Conservation (phyloP, 2,797 vertebrate species). For the Alectoris magna region DNA sequence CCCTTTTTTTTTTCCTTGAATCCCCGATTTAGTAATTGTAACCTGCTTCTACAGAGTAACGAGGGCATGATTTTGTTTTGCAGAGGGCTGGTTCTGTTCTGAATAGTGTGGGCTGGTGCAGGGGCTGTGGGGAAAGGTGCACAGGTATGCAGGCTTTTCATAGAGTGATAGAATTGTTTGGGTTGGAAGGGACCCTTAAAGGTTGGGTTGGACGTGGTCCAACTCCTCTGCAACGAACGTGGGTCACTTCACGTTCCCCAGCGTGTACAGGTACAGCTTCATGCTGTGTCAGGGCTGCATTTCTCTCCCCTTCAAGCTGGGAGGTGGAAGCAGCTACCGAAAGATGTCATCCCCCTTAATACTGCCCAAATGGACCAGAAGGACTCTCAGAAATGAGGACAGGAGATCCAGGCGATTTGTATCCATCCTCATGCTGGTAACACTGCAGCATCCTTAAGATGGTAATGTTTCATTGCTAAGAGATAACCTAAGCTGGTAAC, state of each 20-base stretch:
- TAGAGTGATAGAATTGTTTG: too few species aligned
- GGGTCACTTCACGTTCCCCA: neutral
- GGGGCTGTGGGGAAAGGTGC: neutral
- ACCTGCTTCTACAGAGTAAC: neutral
- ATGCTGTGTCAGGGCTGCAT: neutral
- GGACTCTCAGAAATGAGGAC: neutral
- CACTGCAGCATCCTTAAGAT: slow-evolving; percentile 11
- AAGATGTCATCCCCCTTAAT: neutral
- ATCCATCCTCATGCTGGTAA: neutral
- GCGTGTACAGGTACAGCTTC: neutral
- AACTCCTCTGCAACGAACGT: too few species aligned
- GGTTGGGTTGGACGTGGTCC: too few species aligned
- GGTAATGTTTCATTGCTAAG: neutral
- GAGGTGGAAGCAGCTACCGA: neutral
- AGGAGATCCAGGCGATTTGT: neutral
- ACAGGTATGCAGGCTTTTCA: neutral
- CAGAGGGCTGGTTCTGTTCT: neutral
- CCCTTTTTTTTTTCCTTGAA: neutral
- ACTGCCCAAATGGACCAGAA: neutral
- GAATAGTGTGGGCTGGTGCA: rapidly evolving
- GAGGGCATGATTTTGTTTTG: neutral
- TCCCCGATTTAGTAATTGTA: slow-evolving; percentile 46
- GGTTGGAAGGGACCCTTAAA: too few species aligned
- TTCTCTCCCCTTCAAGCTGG: neutral
- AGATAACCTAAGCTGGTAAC: slow-evolving; percentile 5